These are phyloP conservation scores for Silurus asotus DNA, from an alignment of 2,113 vertebrate genomes.

Conservation along the genomic window DNA sequence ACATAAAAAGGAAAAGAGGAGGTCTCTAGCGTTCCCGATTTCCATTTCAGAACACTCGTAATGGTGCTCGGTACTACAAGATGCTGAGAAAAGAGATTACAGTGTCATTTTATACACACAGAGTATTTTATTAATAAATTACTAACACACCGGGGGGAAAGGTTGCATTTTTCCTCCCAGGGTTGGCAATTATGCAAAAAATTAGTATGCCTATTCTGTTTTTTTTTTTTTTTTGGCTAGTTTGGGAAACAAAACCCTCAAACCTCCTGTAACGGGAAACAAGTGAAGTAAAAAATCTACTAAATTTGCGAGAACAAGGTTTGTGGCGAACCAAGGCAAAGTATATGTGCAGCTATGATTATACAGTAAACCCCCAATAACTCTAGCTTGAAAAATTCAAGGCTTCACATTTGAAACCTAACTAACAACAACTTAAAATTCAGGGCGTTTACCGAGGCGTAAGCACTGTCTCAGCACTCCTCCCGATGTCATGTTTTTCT, in stretches of 20 bases:
- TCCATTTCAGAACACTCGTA: neutral
- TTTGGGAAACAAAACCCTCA: neutral
- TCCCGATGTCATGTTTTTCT: slow-evolving; percentile 98
- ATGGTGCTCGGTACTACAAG: neutral
- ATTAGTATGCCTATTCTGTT: too few relatives aligned
- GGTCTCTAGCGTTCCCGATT: neutral
- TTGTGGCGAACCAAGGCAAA: neutral
- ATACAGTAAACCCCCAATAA: neutral
- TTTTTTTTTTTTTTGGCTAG: neutral
- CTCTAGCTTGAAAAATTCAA: too few relatives aligned
- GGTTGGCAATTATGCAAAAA: neutral
- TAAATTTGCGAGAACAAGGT: neutral
- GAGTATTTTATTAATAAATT: slow-evolving; percentile 10
- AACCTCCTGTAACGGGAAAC: neutral
- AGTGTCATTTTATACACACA: neutral
- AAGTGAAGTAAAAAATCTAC: neutral
- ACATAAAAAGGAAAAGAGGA: slow-evolving; percentile 35
- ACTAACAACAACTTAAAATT: too few relatives aligned
- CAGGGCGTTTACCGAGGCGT: slow-evolving; percentile 79
- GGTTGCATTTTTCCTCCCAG: neutral
- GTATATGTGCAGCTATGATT: neutral
- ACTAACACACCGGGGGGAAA: neutral
- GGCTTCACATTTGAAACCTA: too few relatives aligned
- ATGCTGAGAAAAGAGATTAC: neutral
- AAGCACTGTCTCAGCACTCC: slow-evolving; percentile 95